These are phyloP conservation scores for Emydoidea blandingii DNA, from an alignment of 2,797 vertebrate genomes.

Conservation along the genomic window DNA sequence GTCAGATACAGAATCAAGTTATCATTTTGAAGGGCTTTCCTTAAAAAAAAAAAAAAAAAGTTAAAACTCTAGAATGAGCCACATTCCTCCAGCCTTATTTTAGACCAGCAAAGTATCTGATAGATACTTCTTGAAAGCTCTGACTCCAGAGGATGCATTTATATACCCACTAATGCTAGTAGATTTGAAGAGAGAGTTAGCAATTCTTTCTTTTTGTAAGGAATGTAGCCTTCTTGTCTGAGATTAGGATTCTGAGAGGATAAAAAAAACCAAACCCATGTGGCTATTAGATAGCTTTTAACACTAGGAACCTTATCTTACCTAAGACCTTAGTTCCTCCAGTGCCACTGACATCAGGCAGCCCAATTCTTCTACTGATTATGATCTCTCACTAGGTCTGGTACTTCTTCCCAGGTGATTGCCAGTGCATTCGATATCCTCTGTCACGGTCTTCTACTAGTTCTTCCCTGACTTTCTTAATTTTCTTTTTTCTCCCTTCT, in stretches of 20 bases:
- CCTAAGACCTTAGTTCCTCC: too few relatives aligned
- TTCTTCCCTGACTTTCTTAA: background rate
- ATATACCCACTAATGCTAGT: background rate
- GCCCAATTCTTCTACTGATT: background rate
- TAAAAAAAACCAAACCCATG: background rate
- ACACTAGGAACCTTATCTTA: background rate
- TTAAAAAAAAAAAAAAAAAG: background rate
- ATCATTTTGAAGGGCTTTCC: background rate
- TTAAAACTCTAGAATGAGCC: background rate
- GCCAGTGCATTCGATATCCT: background rate
- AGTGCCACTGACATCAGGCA: too few relatives aligned
- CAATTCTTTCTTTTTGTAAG: background rate
- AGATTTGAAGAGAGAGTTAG: background rate
- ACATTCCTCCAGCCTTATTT: background rate
- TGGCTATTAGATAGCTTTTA: too few relatives aligned
- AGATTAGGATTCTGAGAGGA: background rate
- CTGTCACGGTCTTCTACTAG: background rate
- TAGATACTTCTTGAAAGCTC: background rate
- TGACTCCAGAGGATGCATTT: background rate
- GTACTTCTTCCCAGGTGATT: background rate
- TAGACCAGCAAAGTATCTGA: background rate
- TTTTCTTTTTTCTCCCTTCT: background rate
- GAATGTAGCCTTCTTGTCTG: background rate
- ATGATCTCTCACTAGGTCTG: background rate
- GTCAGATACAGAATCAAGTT: background rate